Conservation (phyloP, 2,113 vertebrate genomes). For the Cervus canadensis region DNA sequence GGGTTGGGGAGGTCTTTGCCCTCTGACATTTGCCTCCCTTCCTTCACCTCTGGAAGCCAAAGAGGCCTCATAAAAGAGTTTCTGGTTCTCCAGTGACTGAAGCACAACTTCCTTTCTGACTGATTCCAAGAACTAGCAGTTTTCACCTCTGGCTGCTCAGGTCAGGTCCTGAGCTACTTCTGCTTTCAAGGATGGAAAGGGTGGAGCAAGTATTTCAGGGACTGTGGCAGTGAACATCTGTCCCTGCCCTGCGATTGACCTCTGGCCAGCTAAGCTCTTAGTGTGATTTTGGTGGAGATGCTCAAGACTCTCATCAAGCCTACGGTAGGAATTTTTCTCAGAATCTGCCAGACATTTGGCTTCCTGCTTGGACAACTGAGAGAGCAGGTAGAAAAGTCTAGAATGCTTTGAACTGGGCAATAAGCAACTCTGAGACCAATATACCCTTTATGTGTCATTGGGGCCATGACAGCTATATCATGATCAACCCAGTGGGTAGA, state of each 20-base stretch:
- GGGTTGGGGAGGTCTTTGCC: not conserved
- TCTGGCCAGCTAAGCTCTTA: not conserved
- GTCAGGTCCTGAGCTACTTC: constrained; percentile 2
- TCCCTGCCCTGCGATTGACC: not conserved
- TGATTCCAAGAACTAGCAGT: not conserved
- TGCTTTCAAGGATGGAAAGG: not conserved
- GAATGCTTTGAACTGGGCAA: not conserved
- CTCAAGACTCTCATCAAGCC: not conserved
- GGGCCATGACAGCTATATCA: not conserved
- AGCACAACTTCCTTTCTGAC: not conserved
- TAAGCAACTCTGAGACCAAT: not conserved
- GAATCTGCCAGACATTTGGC: not conserved
- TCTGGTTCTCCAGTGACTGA: not conserved
- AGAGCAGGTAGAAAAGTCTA: not conserved
- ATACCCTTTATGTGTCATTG: not conserved
- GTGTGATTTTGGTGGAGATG: not conserved
- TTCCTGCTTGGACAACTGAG: not conserved
- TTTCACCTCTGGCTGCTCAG: not conserved
- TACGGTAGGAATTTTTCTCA: not conserved
- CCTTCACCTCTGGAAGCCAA: not conserved
- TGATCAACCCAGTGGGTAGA: not conserved
- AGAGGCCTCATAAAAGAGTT: not conserved
- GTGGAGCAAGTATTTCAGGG: not conserved
- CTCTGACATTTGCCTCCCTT: not conserved
- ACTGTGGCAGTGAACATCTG: not conserved